These are phyloP conservation scores for Oryzaephilus surinamensis DNA, from an alignment of 1,140 invertebrate genomes.

Conservation along the genomic window DNA sequence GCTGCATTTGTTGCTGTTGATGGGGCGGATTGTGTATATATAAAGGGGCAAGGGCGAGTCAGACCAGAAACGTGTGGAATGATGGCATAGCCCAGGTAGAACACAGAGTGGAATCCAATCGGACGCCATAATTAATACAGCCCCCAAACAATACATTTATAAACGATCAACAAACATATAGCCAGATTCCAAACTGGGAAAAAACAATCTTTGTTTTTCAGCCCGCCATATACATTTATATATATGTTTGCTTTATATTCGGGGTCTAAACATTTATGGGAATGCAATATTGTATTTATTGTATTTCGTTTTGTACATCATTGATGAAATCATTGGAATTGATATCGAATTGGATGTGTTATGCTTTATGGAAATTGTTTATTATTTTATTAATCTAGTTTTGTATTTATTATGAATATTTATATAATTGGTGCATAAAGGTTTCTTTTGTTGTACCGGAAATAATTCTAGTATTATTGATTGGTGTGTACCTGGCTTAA, in stretches of 20 bases:
- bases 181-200: slow-evolving; percentile 15
- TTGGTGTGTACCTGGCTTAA: no score
- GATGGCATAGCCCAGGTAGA: slow-evolving; percentile 27
- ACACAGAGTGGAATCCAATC: slow-evolving; percentile 28
- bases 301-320: slow-evolving; percentile 1
- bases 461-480: no score
- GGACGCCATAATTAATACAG: slow-evolving; percentile 29
- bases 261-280: slow-evolving; percentile 18
- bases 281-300: slow-evolving; percentile 13
- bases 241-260: slow-evolving; percentile 12
- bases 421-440: no score
- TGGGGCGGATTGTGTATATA: not conserved
- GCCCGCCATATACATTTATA: no score
- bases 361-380: not conserved
- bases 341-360: no score
- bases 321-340: not conserved
- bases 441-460: no score
- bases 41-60: not conserved
- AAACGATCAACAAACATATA: slow-evolving; percentile 6
- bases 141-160: slow-evolving; percentile 9
- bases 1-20: no score
- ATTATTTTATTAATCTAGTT: not conserved
- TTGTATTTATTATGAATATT: not conserved
- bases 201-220: slow-evolving; percentile 19
- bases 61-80: slow-evolving; percentile 24